These are phyloP conservation scores for Andrena marginata DNA, from an alignment of 2,888 invertebrate genomes.

Conservation along the genomic window DNA sequence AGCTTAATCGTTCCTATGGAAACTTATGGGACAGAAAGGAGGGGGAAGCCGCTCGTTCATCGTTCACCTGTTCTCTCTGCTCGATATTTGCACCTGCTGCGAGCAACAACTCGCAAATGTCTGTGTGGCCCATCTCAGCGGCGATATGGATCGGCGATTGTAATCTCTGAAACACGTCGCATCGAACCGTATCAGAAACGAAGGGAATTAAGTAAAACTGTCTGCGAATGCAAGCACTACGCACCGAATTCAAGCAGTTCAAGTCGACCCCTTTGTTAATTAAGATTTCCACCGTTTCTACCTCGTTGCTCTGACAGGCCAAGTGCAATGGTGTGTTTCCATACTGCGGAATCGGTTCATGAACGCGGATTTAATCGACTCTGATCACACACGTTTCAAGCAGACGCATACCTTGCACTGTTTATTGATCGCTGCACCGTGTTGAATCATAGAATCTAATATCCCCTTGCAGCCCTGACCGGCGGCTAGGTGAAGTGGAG, in stretches of 20 bases:
- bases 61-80: conserved; percentile 86
- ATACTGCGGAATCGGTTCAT: conserved; percentile 84
- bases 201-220: background rate
- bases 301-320: conserved; percentile 90
- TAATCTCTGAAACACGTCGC: conserved; percentile 86
- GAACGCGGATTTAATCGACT: conserved; percentile 27
- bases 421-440: conserved; percentile 88
- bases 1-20: background rate
- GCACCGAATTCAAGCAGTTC: conserved; percentile 90
- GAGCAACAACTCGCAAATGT: conserved; percentile 88
- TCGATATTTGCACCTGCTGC: conserved; percentile 90
- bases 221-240: conserved; percentile 19
- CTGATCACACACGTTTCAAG: conserved; percentile 14
- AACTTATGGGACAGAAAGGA: conserved; percentile 7
- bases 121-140: conserved; percentile 89
- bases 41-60: conserved; percentile 34
- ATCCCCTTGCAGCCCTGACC: conserved; percentile 90
- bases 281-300: conserved; percentile 89
- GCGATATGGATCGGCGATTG: conserved; percentile 93
- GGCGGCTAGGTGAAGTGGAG: conserved; percentile 90
- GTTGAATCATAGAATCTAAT: conserved; percentile 88
- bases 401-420: conserved; percentile 88
- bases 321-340: conserved; percentile 92
- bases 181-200: background rate
- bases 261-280: conserved; percentile 90